Evolutionary conservation across 2,797 vertebrate genomes (phyloP), one percentile per base, ranked within the genome.

Genomic region (Phalloptychus januarius): DNA sequence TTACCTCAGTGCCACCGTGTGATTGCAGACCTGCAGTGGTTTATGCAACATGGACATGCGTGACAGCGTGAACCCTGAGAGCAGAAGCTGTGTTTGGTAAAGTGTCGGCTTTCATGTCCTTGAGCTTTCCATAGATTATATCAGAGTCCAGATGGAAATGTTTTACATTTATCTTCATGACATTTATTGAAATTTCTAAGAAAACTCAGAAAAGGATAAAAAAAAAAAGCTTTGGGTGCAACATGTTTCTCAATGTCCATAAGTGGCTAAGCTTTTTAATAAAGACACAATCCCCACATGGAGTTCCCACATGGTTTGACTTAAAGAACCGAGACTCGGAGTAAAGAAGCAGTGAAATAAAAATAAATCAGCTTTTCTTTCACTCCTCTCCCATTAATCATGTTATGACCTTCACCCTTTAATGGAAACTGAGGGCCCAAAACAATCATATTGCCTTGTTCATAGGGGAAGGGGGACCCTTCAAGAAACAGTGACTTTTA

Each of bases 11-110:
- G 85, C 71, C 81, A 58, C 44, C 52, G 4, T 71, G 44, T n/a
- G 54, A 80, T 63, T 85, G 44, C 61, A 83, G 31, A 82, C 77
- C 15, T 73, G 48, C 33, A 54, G 33, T 56, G 25, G 71, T 75
- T 78, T 67, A 71, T 63, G 31, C 38, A 79, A 42, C 72, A 18
- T 45, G 40, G 36, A 31, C 61, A 42, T 80, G 63, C 2, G 4
- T 80, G 81, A 67, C 38, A 61, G 45, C 5, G 1, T 75, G 76
- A 74, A 74, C 52, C 2, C 52, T 65, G 80, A 52, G 58, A 45
- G 48, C 16, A 28, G 33, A 33, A 45, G 48, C 38, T 61, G 63
- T 63, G 61, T 36, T 65, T 65, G 33, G 33, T 65, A 18, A 65
- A 67, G 63, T 40, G 38, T 10, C 11, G 10, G 40, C 69, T 42